A percentile compares a stretch with the other conserved stretches of the same genome.
phyloP scores from a whole-genome alignment of 2,113 vertebrate genomes.

The Ariopsis seemanni region DNA sequence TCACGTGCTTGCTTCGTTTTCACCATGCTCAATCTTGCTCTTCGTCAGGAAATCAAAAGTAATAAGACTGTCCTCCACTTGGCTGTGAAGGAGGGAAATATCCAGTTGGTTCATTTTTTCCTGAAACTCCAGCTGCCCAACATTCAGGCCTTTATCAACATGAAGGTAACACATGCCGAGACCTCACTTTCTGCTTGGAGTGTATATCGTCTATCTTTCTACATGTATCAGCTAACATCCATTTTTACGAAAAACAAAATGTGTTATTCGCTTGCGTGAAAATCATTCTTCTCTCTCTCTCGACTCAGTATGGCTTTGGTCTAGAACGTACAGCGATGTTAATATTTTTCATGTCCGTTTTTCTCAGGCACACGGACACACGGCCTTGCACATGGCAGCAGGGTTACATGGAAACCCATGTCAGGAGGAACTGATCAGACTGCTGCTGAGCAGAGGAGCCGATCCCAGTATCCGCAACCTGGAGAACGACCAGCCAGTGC shows the following conservation, averaged over 20 bases:
- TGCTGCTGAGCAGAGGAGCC: slow-evolving; percentile 78
- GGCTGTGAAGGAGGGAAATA: slow-evolving; percentile 86
- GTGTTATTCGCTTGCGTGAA: neutral
- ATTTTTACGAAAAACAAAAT: neutral
- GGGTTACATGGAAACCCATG: slow-evolving; percentile 77
- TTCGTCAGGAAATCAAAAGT: slow-evolving; percentile 86
- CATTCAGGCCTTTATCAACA: slow-evolving; percentile 82
- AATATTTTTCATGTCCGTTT: neutral
- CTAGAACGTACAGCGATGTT: neutral
- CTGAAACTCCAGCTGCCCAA: slow-evolving; percentile 71
- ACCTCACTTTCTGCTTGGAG: neutral
- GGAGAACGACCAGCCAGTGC: slow-evolving; percentile 86
- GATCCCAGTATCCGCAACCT: slow-evolving; percentile 87
- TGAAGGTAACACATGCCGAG: slow-evolving; percentile 76
- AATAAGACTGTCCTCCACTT: slow-evolving; percentile 85
- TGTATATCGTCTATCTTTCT: neutral
- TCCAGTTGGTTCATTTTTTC: slow-evolving; percentile 78
- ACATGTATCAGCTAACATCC: neutral
- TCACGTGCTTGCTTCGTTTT: slow-evolving; percentile 33
- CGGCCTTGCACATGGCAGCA: slow-evolving; percentile 89
- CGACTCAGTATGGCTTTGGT: neutral
- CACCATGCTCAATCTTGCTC: slow-evolving; percentile 18
- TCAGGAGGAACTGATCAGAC: slow-evolving; percentile 79
- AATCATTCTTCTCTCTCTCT: neutral
- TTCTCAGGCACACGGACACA: slow-evolving; percentile 86